Conservation (phyloP, 2,113 vertebrate species). For the Myiopsitta monachus region DNA sequence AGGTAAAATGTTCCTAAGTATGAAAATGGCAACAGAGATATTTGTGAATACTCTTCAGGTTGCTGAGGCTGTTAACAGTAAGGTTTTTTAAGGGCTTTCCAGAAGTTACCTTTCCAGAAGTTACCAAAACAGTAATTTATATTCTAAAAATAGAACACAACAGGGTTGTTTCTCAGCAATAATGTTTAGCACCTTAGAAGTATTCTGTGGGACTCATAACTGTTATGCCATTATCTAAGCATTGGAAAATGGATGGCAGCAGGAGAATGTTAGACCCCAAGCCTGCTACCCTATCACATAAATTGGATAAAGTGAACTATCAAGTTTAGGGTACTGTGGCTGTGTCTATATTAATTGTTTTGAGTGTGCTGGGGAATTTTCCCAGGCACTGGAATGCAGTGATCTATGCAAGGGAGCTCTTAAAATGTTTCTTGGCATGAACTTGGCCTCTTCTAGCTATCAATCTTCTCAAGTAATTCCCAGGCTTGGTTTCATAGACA, state of each 20-base stretch:
- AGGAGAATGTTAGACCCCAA: not conserved
- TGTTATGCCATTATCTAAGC: not conserved
- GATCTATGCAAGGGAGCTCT: constrained; percentile 4
- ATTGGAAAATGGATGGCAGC: not conserved
- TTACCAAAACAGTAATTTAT: not conserved
- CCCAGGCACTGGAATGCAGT: constrained; percentile 52
- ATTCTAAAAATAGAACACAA: not conserved
- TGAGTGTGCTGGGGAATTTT: constrained; percentile 26
- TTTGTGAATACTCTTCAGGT: not conserved
- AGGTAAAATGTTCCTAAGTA: constrained; percentile 15
- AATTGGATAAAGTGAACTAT: not conserved
- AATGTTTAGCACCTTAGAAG: not conserved
- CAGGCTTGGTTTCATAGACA: not conserved
- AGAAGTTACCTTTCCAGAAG: not conserved
- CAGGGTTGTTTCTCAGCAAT: not conserved
- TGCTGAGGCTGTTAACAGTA: not conserved
- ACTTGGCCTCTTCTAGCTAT: not conserved
- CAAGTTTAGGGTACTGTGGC: not conserved
- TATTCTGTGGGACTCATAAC: not conserved
- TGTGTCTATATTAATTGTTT: not conserved
- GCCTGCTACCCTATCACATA: not conserved
- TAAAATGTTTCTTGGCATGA: constrained; percentile 54
- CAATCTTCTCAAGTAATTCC: constrained; percentile 15
- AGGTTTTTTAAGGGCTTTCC: not conserved
- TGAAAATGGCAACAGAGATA: not conserved